These are phyloP conservation scores for Rhinolophus ferrumequinum DNA, from an alignment of 2,113 vertebrate species.

Conservation along the genomic window DNA sequence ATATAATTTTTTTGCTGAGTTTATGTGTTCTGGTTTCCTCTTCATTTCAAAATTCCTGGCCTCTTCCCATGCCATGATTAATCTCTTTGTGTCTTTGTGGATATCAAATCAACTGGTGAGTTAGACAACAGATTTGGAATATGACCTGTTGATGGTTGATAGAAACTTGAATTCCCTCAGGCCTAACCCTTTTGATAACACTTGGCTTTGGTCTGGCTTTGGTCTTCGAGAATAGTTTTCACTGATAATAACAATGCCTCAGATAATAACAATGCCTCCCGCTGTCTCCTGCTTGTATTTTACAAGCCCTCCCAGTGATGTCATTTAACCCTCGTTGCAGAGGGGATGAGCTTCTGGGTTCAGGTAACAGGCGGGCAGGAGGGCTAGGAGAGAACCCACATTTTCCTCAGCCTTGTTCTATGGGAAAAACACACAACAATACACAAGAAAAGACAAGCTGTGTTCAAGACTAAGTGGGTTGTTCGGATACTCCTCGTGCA, in stretches of 20 bases:
- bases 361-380: not conserved
- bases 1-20: not conserved
- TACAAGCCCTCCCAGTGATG: not conserved
- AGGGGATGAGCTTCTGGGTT: not conserved
- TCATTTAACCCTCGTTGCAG: not conserved
- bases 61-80: not conserved
- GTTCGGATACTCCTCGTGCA: not conserved
- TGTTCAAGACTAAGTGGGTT: no score
- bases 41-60: not conserved
- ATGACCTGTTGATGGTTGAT: not conserved
- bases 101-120: not conserved
- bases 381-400: not conserved
- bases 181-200: not conserved
- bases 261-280: not conserved
- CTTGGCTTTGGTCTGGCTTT: not conserved
- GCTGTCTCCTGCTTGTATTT: accelerated
- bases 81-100: not conserved
- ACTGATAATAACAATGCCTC: not conserved
- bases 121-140: not conserved
- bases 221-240: not conserved
- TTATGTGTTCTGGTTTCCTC: not conserved
- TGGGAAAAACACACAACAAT: no score
- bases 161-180: not conserved
- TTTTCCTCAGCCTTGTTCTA: no score
- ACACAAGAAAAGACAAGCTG: no score